Evolutionary conservation across 2,888 invertebrate species (phyloP).

Genomic region (Pteria penguin): DNA sequence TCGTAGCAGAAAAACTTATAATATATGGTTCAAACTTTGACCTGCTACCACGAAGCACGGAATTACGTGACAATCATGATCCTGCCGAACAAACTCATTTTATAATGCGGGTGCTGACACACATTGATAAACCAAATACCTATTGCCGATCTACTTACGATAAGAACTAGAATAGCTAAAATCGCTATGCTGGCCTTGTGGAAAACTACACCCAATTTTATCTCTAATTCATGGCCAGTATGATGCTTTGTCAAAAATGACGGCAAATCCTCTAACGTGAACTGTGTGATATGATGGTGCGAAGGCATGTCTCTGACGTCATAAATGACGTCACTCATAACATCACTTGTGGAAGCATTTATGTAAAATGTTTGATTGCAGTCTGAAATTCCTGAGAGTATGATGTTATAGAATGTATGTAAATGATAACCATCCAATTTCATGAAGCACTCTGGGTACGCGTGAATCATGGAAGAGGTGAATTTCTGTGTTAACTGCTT

Average conservation of each 20-base stretch:
- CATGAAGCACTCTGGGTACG: constrained; percentile 18
- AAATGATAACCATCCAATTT: constrained; percentile 7
- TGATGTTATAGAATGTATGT: constrained; percentile 5
- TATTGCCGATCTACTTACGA: too few species aligned
- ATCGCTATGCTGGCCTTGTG: constrained; percentile 55
- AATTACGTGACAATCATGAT: too few species aligned
- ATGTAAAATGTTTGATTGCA: too few species aligned
- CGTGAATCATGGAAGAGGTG: constrained; percentile 1
- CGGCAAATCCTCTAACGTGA: constrained; percentile 21
- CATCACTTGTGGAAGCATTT: neutral
- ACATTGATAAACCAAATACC: too few species aligned
- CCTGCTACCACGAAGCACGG: too few species aligned
- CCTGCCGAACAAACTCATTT: too few species aligned
- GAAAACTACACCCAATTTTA: constrained; percentile 42
- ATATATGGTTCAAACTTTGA: too few species aligned
- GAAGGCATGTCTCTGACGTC: neutral
- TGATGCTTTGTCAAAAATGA: constrained; percentile 29
- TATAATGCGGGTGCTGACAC: too few species aligned
- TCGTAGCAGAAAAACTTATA: too few species aligned
- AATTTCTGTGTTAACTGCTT: constrained; percentile 25
- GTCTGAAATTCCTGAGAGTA: neutral
- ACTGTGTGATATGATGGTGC: neutral
- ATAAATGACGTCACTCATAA: neutral
- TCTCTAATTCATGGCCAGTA: constrained; percentile 32
- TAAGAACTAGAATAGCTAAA: constrained; percentile 43